Percentiles rank a stretch among this genome's conserved stretches.
Evolutionary conservation across 2,113 vertebrate species (phyloP).

Genomic region (Aptenodytes forsteri): DNA sequence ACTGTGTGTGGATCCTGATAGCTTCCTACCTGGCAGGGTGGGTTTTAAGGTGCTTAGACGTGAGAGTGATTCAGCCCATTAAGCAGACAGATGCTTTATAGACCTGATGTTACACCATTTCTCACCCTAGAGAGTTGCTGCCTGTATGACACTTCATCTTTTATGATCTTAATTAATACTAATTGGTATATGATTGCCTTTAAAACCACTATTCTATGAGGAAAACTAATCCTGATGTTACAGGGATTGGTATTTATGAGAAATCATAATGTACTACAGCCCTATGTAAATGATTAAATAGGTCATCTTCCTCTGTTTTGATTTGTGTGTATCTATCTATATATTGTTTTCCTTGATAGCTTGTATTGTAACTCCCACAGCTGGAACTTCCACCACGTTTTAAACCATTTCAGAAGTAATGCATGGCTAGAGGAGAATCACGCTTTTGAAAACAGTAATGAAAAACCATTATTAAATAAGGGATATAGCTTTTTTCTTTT

Average conservation of each 20-base stretch:
- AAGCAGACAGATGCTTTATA: background rate
- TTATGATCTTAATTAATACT: conserved; percentile 21
- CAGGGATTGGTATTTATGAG: background rate
- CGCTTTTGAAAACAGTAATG: background rate
- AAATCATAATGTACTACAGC: background rate
- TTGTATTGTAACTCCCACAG: background rate
- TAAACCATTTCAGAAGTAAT: background rate
- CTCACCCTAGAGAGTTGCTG: background rate
- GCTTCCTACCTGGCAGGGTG: background rate
- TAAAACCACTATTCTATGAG: background rate
- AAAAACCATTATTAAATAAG: background rate
- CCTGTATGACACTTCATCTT: background rate
- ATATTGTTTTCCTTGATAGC: background rate
- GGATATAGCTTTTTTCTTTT: background rate
- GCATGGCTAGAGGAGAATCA: background rate
- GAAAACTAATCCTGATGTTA: background rate
- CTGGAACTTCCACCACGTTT: background rate
- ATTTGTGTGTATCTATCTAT: background rate
- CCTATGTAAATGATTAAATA: background rate
- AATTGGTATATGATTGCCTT: background rate
- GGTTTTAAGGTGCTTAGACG: background rate
- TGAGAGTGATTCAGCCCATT: background rate
- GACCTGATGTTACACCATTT: background rate
- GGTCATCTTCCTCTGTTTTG: background rate
- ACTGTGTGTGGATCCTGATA: background rate